These are phyloP conservation scores for Dromococcyx pavoninus DNA, from an alignment of 2,797 vertebrate species.

Conservation along the genomic window DNA sequence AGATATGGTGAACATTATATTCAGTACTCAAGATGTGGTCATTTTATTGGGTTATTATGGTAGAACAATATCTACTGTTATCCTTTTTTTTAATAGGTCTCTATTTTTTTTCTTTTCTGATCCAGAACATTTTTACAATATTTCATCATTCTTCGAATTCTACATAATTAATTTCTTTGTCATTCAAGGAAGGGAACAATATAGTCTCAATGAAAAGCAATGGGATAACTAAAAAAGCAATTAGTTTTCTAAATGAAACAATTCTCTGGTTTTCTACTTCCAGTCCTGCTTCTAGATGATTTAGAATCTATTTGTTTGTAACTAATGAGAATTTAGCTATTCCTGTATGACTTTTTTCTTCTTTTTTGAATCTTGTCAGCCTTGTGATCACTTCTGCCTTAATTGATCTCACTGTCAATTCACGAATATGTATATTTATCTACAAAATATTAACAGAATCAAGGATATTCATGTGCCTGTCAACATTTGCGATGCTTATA, in stretches of 20 bases:
- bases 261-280: background rate
- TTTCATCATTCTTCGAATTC: background rate
- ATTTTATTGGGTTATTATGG: background rate
- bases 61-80: background rate
- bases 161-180: background rate
- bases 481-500: background rate
- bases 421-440: background rate
- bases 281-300: background rate
- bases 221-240: fast-evolving
- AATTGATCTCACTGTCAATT: background rate
- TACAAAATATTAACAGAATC: background rate
- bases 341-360: background rate
- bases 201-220: background rate
- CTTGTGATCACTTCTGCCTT: background rate
- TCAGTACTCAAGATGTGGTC: background rate
- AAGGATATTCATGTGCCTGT: background rate
- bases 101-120: background rate
- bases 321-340: background rate
- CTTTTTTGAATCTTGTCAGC: background rate
- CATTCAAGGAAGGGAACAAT: background rate
- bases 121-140: background rate
- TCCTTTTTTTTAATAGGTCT: background rate
- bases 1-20: background rate
- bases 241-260: background rate
- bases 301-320: background rate